Conservation (phyloP, 2,888 invertebrate genomes). For the Himalopsyche tibetana region DNA sequence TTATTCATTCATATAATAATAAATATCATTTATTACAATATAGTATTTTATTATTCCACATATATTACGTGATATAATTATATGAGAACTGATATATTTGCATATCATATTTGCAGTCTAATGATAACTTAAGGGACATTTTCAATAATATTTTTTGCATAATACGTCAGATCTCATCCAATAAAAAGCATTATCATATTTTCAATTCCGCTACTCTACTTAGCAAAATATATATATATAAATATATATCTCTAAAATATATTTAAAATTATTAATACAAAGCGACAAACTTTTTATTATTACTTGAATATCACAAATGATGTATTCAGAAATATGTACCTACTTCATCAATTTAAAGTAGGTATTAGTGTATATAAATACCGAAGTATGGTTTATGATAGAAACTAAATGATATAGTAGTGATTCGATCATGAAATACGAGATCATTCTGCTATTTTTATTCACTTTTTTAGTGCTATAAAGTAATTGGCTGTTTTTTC, state of each 20-base stretch:
- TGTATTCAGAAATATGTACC: background rate
- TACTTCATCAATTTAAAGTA: conserved; percentile 23
- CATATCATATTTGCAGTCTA: background rate
- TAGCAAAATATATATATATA: conserved; percentile 21
- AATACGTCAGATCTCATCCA: conserved; percentile 23
- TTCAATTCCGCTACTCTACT: conserved; percentile 28
- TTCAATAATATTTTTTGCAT: background rate
- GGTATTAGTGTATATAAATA: background rate
- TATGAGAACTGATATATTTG: conserved; percentile 17
- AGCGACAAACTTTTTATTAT: conserved; percentile 22
- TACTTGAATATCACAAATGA: background rate
- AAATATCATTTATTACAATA: background rate
- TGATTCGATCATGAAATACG: background rate
- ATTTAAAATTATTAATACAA: background rate
- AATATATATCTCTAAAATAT: conserved; percentile 1
- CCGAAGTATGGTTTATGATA: conserved; percentile 1
- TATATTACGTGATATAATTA: background rate
- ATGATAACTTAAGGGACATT: background rate
- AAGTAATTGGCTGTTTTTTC: no score
- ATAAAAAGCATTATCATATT: conserved; percentile 21
- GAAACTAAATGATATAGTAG: conserved; percentile 28
- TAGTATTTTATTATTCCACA: background rate
- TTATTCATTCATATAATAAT: background rate
- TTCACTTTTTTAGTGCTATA: no score
- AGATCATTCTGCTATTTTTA: no score